Evolutionary conservation across 1,140 invertebrate genomes (phyloP).

Genomic region (Chionoecetes opilio): DNA sequence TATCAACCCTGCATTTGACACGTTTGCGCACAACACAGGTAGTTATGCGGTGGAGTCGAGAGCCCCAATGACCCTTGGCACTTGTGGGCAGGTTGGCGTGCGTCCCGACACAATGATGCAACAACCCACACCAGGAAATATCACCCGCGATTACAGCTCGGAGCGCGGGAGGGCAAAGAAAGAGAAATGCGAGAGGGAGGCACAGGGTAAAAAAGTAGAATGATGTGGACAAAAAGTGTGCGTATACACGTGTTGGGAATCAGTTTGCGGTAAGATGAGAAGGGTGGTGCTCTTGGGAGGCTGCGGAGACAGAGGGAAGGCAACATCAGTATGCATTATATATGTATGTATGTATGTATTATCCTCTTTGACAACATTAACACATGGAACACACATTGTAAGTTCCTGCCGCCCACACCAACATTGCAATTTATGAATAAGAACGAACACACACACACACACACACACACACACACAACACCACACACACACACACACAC

Average conservation of each 20-base stretch:
- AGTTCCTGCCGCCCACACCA: background rate
- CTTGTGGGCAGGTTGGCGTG: slow-evolving; percentile 43
- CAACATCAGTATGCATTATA: background rate
- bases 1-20: background rate
- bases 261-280: slow-evolving; percentile 55
- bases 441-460: background rate
- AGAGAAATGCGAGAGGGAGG: slow-evolving; percentile 1
- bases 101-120: slow-evolving; percentile 58
- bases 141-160: slow-evolving; percentile 71
- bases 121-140: slow-evolving; percentile 76
- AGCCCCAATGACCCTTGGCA: background rate
- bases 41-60: background rate
- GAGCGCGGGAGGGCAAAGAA: background rate
- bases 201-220: slow-evolving; percentile 13
- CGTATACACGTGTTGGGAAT: slow-evolving; percentile 54
- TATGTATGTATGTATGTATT: slow-evolving; percentile 44
- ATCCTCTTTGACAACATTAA: background rate
- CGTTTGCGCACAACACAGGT: background rate
- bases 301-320: background rate
- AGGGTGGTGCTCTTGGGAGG: background rate
- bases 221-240: background rate
- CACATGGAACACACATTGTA: background rate
- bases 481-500: slow-evolving; percentile 13
- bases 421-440: background rate
- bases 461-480: slow-evolving; percentile 23